phyloP scores from a whole-genome alignment of 2,888 invertebrate genomes.

The Cheilosia variabilis region DNA sequence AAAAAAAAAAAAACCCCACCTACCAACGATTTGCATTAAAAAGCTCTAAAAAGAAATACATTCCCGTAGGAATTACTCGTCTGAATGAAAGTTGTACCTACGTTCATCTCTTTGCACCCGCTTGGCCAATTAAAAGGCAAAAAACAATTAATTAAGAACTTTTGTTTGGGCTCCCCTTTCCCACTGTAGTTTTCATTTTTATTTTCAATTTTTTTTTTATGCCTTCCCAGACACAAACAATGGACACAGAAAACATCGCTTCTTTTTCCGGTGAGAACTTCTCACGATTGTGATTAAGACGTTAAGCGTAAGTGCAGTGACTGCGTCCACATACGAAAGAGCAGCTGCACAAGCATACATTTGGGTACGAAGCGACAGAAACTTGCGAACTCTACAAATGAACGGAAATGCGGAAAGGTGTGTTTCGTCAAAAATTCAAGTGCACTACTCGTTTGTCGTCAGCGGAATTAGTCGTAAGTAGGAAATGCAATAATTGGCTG shows the following conservation, averaged over 20 bases:
- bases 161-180: neutral
- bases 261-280: constrained; percentile 54
- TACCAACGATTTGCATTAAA: too few relatives aligned
- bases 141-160: constrained; percentile 47
- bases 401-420: neutral
- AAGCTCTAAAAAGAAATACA: too few relatives aligned
- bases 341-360: neutral
- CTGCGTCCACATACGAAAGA: constrained; percentile 18
- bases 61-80: neutral
- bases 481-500: neutral
- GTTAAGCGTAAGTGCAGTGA: constrained; percentile 46
- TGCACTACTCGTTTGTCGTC: neutral
- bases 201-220: neutral
- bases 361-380: neutral
- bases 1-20: too few relatives aligned
- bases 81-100: neutral
- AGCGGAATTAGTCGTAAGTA: neutral
- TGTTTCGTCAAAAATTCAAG: neutral
- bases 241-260: constrained; percentile 35
- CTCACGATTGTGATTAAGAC: constrained; percentile 64
- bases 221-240: constrained; percentile 53
- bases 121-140: constrained; percentile 29
- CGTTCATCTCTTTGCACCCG: neutral
- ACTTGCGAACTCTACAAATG: neutral
- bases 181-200: constrained; percentile 3